Evolutionary conservation across 2,797 vertebrate species (phyloP), one percentile per base, ranked within the genome.

Genomic region (Ciconia nigra): DNA sequence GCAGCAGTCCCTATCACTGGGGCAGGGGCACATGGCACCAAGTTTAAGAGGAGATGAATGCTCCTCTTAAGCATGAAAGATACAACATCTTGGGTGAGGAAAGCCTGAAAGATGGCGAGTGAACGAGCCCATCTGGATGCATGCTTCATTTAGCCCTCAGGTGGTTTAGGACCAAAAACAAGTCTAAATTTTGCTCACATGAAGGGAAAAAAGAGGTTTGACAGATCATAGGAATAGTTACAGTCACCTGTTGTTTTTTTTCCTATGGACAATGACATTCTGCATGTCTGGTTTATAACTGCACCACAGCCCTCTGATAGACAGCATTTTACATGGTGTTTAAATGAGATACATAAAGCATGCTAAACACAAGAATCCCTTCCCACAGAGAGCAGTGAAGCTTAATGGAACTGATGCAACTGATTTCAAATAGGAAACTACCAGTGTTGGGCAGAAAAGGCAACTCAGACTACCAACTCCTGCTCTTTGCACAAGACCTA

Each of bases 1-100:
- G 18, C 72, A 69, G 29, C 47, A 69, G 25, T 29, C 21, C 15
- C 49, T 54, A 3, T 13, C 0, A 0, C n/a, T 63, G n/a, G 31
- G 7, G 10, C 33, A 92, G 28, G 44, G 42, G 13, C 33, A 54
- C 33, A 44, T 4, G 31, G 13, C 57, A 84, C 14, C 35, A 87
- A 59, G 10, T 47, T 70, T 47, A 66, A 81, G 51, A 59, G 11
- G 7, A 79, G 35, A 62, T 46, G 13, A 70, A 41, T 63, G 51
- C 61, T 39, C 37, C 37, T 39, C 37, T 39, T 39, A 82, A 58
- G 51, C 28, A 66, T 6, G 14, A 25, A 61, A 78, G 52, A 55
- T 9, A 39, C 6, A 69, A 21, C 16, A 57, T 16, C n/a, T 33
- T 46, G 29, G 11, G 4, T 57, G 29, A 44, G 13, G 17, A 85